A percentile compares a stretch with the other conserved stretches of the same genome.
These are phyloP conservation scores for Amniataba percoides DNA, from an alignment of 2,797 vertebrate species.

Conservation along the genomic window DNA sequence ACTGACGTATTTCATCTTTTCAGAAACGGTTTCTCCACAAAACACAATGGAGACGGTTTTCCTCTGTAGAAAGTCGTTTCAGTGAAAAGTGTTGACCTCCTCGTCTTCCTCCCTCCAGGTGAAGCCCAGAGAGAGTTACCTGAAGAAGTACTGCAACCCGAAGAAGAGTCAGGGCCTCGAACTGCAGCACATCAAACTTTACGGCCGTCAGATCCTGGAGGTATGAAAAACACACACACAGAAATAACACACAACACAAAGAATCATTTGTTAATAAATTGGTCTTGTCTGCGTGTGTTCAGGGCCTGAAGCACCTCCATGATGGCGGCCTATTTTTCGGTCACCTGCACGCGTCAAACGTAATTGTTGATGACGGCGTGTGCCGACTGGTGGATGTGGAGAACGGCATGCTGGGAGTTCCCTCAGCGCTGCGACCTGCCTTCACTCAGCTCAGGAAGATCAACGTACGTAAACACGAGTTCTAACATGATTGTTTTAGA, in stretches of 20 bases:
- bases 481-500: background rate
- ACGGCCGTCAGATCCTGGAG: constrained; percentile 95
- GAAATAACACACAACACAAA: background rate
- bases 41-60: background rate
- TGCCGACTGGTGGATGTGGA: constrained; percentile 94
- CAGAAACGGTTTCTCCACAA: background rate
- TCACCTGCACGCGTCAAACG: constrained; percentile 94
- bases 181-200: constrained; percentile 92
- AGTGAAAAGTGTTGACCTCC: background rate
- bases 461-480: constrained; percentile 85
- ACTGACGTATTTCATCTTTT: background rate
- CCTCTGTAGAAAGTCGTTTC: constrained; percentile 1
- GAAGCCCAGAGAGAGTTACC: constrained; percentile 93
- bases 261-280: background rate
- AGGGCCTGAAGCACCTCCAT: constrained; percentile 94
- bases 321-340: constrained; percentile 93
- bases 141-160: constrained; percentile 97
- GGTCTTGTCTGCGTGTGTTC: background rate
- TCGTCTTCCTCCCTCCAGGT: constrained; percentile 80
- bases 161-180: constrained; percentile 96
- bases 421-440: constrained; percentile 90
- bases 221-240: constrained; percentile 76
- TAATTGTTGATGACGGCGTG: constrained; percentile 91
- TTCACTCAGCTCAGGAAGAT: constrained; percentile 95
- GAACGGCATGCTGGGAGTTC: constrained; percentile 93